Evolutionary conservation across 2,797 vertebrate species (phyloP).

Genomic region (Macroramphosus scolopax): DNA sequence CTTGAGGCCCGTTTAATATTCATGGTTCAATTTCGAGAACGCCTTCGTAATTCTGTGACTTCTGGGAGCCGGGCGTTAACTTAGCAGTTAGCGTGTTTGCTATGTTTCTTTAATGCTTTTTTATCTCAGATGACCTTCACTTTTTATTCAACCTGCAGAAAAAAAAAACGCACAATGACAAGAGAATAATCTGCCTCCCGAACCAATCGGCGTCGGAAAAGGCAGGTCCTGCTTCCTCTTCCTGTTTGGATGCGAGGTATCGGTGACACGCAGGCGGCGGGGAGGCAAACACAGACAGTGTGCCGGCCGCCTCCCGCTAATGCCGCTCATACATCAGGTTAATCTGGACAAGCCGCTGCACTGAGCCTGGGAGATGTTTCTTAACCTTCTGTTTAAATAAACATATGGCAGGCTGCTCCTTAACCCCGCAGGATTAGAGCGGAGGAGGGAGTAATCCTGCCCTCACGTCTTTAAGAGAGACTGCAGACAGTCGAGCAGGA

Average conservation of each 20-base stretch:
- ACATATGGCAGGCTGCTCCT: slow-evolving; percentile 53
- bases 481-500: too few species aligned
- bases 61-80: too few species aligned
- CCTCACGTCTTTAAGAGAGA: slow-evolving; percentile 36
- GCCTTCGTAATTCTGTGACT: too few species aligned
- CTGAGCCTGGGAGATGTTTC: slow-evolving; percentile 9
- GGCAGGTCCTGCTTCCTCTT: slow-evolving; percentile 41
- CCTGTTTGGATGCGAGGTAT: slow-evolving; percentile 47
- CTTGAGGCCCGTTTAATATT: slow-evolving; percentile 49
- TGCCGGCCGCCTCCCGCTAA: too few species aligned
- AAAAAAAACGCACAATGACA: slow-evolving; percentile 18
- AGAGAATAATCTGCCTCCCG: slow-evolving; percentile 31
- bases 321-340: slow-evolving; percentile 38
- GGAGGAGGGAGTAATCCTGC: slow-evolving; percentile 56
- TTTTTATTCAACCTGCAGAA: slow-evolving; percentile 15
- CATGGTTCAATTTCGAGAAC: slow-evolving; percentile 40
- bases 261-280: slow-evolving; percentile 18
- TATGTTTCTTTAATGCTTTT: not conserved
- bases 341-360: slow-evolving; percentile 40
- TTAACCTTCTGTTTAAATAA: slow-evolving; percentile 41
- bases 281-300: slow-evolving; percentile 10
- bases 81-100: too few species aligned
- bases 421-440: slow-evolving; percentile 60
- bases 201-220: slow-evolving; percentile 56
- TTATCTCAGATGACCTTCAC: slow-evolving; percentile 16